phyloP scores from a whole-genome alignment of 1,140 invertebrate species.

The Papilio polyxenes region DNA sequence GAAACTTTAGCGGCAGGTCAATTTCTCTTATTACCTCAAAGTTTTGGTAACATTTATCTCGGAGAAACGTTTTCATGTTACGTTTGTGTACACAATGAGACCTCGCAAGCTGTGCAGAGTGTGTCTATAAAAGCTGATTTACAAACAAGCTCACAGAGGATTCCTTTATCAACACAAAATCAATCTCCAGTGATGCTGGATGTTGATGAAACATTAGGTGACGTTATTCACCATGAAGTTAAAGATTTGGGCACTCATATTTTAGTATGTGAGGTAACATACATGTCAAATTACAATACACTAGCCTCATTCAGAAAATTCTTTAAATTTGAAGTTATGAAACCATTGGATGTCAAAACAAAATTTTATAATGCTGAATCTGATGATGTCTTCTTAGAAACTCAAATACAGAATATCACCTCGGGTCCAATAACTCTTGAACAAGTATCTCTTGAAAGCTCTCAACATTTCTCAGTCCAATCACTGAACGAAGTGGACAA shows the following conservation, averaged over 20 bases:
- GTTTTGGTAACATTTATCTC: slow-evolving; percentile 91
- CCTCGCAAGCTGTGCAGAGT: slow-evolving; percentile 89
- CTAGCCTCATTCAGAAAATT: slow-evolving; percentile 94
- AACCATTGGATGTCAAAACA: slow-evolving; percentile 98
- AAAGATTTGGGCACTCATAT: slow-evolving; percentile 99
- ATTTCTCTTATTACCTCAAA: slow-evolving; percentile 95
- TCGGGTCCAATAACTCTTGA: slow-evolving; percentile 94
- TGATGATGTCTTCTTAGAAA: slow-evolving; percentile 98
- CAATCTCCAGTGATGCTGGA: slow-evolving; percentile 85
- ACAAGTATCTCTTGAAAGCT: slow-evolving; percentile 95
- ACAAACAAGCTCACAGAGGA: slow-evolving; percentile 93
- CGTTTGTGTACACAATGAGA: slow-evolving; percentile 98
- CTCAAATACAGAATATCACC: slow-evolving; percentile 97
- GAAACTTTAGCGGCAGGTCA: slow-evolving; percentile 92
- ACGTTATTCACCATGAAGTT: slow-evolving; percentile 98
- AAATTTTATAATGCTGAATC: slow-evolving; percentile 99
- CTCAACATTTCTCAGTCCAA: slow-evolving; percentile 90
- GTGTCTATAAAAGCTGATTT: slow-evolving; percentile 94
- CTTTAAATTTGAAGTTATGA: slow-evolving; percentile 99
- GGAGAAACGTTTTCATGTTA: slow-evolving; percentile 99
- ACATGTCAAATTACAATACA: slow-evolving; percentile 87
- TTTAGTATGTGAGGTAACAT: slow-evolving; percentile 97
- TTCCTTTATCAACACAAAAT: slow-evolving; percentile 85
- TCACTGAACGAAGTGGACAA: slow-evolving; percentile 84
- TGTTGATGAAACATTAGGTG: slow-evolving; percentile 94